These are phyloP conservation scores for Stictocephala bisonia DNA, from an alignment of 2,888 invertebrate genomes.

Conservation along the genomic window DNA sequence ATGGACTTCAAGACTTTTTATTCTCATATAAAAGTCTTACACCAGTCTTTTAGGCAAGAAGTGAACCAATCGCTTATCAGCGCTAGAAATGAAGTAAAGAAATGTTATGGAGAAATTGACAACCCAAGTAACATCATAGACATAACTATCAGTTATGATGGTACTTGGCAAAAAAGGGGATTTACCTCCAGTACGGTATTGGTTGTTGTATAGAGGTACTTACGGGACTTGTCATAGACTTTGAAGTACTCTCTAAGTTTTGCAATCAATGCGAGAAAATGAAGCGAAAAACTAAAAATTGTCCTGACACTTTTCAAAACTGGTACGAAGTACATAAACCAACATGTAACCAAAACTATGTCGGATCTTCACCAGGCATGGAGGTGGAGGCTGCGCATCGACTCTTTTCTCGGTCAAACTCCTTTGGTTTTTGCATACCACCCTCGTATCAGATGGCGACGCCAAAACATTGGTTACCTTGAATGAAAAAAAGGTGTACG, in stretches of 20 bases:
- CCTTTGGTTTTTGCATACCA: conserved; percentile 40
- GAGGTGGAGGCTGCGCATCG: conserved; percentile 48
- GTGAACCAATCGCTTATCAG: too few species aligned
- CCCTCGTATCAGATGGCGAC: conserved; percentile 49
- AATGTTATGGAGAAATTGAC: too few species aligned
- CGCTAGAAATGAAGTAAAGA: too few species aligned
- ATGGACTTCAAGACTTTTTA: not conserved
- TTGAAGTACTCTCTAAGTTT: conserved; percentile 50
- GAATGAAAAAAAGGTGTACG: conserved; percentile 6
- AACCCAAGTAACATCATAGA: too few species aligned
- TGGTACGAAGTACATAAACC: conserved; percentile 52
- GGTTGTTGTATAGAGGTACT: conserved; percentile 52
- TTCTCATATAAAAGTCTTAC: not conserved
- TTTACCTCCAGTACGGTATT: conserved; percentile 54
- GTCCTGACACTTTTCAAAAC: conserved; percentile 47
- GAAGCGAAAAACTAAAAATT: conserved; percentile 38
- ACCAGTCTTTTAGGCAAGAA: too few species aligned
- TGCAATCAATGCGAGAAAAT: conserved; percentile 51
- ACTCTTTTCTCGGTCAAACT: conserved; percentile 44
- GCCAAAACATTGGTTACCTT: conserved; percentile 39
- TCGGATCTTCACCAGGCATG: conserved; percentile 52
- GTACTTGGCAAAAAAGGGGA: conserved; percentile 46
- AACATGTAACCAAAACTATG: conserved; percentile 50
- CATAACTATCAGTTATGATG: conserved; percentile 49
- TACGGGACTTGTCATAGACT: conserved; percentile 53